Conservation (phyloP, 2,797 vertebrate species). For the Gallirallus australis region DNA sequence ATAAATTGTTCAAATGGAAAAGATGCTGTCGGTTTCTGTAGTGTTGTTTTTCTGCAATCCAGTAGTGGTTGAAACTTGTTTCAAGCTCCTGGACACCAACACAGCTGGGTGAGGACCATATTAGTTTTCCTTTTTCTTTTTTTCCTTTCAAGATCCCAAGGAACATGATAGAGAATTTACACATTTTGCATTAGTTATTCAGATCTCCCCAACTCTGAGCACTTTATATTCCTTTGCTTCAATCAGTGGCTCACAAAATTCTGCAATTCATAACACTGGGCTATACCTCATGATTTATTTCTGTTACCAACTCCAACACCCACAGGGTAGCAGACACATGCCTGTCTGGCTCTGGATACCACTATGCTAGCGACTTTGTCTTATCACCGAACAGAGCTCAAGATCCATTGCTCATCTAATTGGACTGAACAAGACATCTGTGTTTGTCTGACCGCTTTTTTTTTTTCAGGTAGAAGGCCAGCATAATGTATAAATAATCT, state of each 20-base stretch:
- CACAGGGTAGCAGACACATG: accelerated
- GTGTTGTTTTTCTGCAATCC: neutral
- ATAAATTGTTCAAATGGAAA: neutral
- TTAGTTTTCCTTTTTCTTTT: neutral
- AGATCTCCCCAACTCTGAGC: neutral
- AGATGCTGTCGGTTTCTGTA: neutral
- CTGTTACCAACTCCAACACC: neutral
- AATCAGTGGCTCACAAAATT: neutral
- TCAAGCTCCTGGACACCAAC: neutral
- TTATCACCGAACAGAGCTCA: neutral
- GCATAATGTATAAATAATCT: neutral
- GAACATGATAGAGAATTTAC: neutral
- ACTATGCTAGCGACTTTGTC: neutral
- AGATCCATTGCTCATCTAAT: neutral
- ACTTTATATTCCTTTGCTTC: neutral
- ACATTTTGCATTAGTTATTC: neutral
- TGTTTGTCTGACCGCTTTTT: neutral
- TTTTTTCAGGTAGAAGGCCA: neutral
- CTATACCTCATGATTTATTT: neutral
- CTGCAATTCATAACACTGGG: neutral
- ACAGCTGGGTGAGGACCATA: neutral
- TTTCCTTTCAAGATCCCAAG: neutral
- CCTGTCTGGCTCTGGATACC: neutral
- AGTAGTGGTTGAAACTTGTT: neutral
- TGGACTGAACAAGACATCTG: neutral